A percentile compares a stretch with the other conserved stretches of the same genome.
Evolutionary conservation across 2,888 invertebrate species (phyloP).

Genomic region (Proisotoma minuta): DNA sequence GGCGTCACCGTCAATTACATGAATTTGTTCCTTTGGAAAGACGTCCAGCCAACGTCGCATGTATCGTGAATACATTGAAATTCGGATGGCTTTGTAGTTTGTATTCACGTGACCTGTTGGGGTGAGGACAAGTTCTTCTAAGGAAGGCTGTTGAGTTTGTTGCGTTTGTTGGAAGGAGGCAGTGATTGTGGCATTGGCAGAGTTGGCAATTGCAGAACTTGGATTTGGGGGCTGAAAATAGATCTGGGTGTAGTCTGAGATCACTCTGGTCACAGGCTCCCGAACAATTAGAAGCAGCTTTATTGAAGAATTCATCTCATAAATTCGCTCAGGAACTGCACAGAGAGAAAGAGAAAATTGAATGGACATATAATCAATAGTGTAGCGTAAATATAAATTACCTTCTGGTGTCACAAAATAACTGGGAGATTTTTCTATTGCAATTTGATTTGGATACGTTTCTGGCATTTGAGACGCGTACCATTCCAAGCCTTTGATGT

Average conservation of each 20-base stretch:
- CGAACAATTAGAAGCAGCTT: constrained; percentile 87
- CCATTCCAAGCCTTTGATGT: constrained; percentile 88
- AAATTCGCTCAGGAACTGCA: constrained; percentile 80
- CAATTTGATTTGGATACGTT: constrained; percentile 84
- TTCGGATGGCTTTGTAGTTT: constrained; percentile 75
- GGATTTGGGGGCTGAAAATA: constrained; percentile 46
- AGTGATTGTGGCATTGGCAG: constrained; percentile 44
- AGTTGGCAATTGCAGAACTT: background rate
- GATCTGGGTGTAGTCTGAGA: constrained; percentile 94
- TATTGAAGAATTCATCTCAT: constrained; percentile 88
- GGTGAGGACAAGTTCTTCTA: constrained; percentile 75
- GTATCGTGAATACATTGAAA: constrained; percentile 87
- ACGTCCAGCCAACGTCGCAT: constrained; percentile 86
- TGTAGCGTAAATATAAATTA: too few species aligned
- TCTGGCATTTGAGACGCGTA: constrained; percentile 83
- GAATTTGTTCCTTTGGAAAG: constrained; percentile 84
- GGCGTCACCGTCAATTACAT: constrained; percentile 69
- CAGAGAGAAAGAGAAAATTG: background rate
- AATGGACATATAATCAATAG: background rate
- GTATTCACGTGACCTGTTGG: constrained; percentile 78
- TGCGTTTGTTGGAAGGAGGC: background rate
- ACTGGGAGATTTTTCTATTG: constrained; percentile 95
- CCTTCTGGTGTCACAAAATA: constrained; percentile 89
- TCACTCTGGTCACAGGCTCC: constrained; percentile 90
- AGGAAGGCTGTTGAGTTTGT: constrained; percentile 9